phyloP scores from a whole-genome alignment of 2,113 vertebrate species.

The Indicator maculatus region DNA sequence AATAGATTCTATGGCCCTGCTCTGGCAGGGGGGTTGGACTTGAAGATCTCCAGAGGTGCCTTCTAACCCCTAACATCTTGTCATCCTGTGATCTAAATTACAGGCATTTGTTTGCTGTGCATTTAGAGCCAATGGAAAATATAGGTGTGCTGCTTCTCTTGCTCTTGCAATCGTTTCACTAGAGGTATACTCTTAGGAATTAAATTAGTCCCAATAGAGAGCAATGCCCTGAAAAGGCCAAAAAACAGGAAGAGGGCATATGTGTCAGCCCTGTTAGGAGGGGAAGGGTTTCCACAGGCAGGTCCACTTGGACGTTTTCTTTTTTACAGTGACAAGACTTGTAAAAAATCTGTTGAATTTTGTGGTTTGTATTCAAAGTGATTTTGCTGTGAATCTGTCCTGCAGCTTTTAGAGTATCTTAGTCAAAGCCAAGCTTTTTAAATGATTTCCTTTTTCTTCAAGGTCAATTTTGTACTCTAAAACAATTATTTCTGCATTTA shows the following conservation, averaged over 20 bases:
- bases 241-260: not conserved
- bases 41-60: too few species aligned
- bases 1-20: too few species aligned
- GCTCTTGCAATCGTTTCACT: not conserved
- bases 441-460: constrained; percentile 29
- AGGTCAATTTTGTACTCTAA: constrained; percentile 55
- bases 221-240: not conserved
- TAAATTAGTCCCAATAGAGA: not conserved
- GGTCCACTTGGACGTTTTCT: not conserved
- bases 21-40: too few species aligned
- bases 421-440: constrained; percentile 9
- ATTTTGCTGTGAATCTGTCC: constrained; percentile 8
- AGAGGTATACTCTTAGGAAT: not conserved
- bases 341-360: not conserved
- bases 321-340: not conserved
- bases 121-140: not conserved
- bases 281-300: not conserved
- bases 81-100: not conserved
- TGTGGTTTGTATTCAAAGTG: not conserved
- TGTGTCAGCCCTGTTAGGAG: not conserved
- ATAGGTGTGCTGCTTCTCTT: not conserved
- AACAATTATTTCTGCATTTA: constrained; percentile 8
- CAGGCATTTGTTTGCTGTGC: not conserved
- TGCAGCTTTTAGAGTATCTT: constrained; percentile 8
- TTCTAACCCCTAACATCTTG: too few species aligned